Evolutionary conservation across 2,888 invertebrate genomes (phyloP), one percentile per base, ranked within the genome.

Genomic region (Adelognathus sp.): DNA sequence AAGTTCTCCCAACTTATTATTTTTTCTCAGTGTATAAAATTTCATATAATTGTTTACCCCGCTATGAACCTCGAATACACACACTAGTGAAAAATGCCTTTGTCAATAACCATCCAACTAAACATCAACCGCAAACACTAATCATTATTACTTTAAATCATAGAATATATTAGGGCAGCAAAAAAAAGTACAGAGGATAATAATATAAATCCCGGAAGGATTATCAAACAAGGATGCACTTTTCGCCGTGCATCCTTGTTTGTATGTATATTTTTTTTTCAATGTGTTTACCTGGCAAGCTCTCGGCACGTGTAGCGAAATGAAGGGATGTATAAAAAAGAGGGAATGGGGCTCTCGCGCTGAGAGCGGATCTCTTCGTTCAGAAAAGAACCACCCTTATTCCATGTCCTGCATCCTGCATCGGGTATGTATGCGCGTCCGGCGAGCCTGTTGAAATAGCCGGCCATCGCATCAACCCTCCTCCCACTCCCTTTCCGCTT

Each of bases 331-430:
- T n/a, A 39, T 33, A n/a, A 50, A 46, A 60, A 21, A 31, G 58
- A 21, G 58, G 11, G 1, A 21, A n/a, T 18, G 33, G 31, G 18
- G 58, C 44, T 9, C 16, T 9, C 3, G 14, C 3, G 29, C 31
- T 24, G 50, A 27, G 21, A 60, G 18, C 70, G 56, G 50, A 50
- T 39, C 70, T 71, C 70, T 50, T 61, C 60, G 27, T 71, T 61
- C 29, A 27, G 36, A 60, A 61, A n/a, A 52, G 50, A 39, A 36
- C 50, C 2, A 27, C 18, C 70, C 39, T 52, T 2, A 11, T 41
- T 11, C 21, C 4, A 16, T 58, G 44, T 71, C 60, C 50, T 61
- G 39, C 60, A 36, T 60, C 60, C 70, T 46, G 70, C 24, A 71
- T 71, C 36, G 44, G 18, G 33, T 16, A 36, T 50, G 70, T 52